These are phyloP conservation scores for Microplitis deprimator DNA, from an alignment of 2,888 invertebrate species.

Conservation along the genomic window DNA sequence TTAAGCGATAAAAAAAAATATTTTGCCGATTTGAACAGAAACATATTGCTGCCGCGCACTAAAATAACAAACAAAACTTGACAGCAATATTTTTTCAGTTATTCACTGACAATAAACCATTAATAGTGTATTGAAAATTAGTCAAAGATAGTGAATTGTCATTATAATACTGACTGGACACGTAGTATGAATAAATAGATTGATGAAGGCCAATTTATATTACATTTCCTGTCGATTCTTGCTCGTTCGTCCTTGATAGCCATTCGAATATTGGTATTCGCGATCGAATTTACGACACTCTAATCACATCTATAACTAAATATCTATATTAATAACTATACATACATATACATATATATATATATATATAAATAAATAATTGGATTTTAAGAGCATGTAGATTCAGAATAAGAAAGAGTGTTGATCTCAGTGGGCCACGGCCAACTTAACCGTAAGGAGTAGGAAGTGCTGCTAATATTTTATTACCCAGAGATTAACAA, in stretches of 20 bases:
- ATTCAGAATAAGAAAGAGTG: constrained; percentile 18
- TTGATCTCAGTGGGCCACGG: constrained; percentile 59
- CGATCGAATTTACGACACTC: constrained; percentile 10
- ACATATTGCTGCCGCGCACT: background rate
- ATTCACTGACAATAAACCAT: background rate
- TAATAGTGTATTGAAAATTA: constrained; percentile 8
- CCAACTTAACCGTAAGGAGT: constrained; percentile 40
- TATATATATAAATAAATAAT: background rate
- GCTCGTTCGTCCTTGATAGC: constrained; percentile 41
- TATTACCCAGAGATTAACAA: constrained; percentile 58
- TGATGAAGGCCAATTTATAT: constrained; percentile 35
- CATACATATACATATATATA: background rate
- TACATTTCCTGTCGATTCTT: constrained; percentile 50
- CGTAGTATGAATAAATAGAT: constrained; percentile 26
- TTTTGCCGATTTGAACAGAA: too few relatives aligned
- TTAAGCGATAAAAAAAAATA: too few relatives aligned
- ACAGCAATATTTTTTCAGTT: background rate
- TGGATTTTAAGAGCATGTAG: constrained; percentile 6
- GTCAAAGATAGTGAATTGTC: constrained; percentile 7
- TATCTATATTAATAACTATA: background rate
- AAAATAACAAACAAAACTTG: background rate
- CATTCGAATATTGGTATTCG: constrained; percentile 37
- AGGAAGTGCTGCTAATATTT: constrained; percentile 55
- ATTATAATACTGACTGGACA: constrained; percentile 15
- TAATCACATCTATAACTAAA: constrained; percentile 2